Conservation (phyloP, 1,140 invertebrate species). For the Anthonomus grandis region DNA sequence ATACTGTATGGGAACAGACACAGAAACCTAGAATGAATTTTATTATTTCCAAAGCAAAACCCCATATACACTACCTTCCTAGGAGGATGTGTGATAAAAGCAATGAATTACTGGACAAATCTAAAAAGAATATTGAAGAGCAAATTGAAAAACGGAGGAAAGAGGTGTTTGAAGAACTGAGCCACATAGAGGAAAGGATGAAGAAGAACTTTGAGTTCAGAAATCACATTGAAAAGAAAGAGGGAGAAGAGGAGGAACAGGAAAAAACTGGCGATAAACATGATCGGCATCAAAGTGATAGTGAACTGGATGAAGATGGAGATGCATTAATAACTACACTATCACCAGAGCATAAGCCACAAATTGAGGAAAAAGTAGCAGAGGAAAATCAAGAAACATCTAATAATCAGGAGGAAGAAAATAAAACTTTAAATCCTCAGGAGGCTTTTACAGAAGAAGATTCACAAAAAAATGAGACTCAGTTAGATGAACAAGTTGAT, state of each 20-base stretch:
- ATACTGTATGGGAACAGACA: constrained; percentile 81
- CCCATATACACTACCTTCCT: constrained; percentile 84
- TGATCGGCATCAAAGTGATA: constrained; percentile 14
- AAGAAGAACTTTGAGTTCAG: constrained; percentile 39
- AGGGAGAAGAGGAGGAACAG: too few species aligned
- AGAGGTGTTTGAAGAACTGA: constrained; percentile 41
- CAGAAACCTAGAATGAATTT: constrained; percentile 76
- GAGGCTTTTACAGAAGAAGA: background rate
- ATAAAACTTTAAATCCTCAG: background rate
- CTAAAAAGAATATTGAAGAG: constrained; percentile 54
- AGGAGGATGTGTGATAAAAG: constrained; percentile 61
- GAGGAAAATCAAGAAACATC: background rate
- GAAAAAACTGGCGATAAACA: constrained; percentile 6
- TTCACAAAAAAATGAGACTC: background rate
- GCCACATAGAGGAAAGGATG: constrained; percentile 42
- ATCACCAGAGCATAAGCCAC: constrained; percentile 5
- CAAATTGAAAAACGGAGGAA: constrained; percentile 48
- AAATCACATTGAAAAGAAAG: constrained; percentile 18
- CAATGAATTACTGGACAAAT: constrained; percentile 51
- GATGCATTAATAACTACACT: constrained; percentile 10
- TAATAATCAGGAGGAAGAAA: background rate
- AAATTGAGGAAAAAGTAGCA: constrained; percentile 1
- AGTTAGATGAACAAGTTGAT: constrained; percentile 1
- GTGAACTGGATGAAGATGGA: constrained; percentile 21
- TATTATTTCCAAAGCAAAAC: constrained; percentile 84